Evolutionary conservation across 2,797 vertebrate species (phyloP).

Genomic region (Crocidura indochinensis): DNA sequence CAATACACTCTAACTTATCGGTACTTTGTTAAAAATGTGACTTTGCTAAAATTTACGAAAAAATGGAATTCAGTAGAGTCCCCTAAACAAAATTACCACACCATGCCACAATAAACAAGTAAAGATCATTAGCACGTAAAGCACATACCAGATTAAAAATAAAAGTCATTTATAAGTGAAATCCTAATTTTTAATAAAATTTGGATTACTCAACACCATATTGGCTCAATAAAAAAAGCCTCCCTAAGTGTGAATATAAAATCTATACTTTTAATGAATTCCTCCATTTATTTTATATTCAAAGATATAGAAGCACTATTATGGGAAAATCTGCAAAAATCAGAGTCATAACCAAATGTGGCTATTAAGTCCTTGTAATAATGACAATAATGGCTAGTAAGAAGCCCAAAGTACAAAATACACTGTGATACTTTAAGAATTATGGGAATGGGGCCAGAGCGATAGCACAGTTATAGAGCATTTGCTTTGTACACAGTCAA

Average conservation of each 20-base stretch:
- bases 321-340: background rate
- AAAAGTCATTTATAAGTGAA: background rate
- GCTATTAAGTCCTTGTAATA: background rate
- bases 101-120: background rate
- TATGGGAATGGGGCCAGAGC: background rate
- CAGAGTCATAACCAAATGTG: background rate
- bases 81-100: background rate
- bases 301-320: background rate
- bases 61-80: conserved; percentile 35
- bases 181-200: background rate
- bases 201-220: background rate
- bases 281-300: background rate
- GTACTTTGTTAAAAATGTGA: background rate
- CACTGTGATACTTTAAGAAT: background rate
- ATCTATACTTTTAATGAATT: background rate
- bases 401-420: background rate
- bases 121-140: background rate
- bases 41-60: conserved; percentile 18
- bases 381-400: background rate
- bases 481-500: no score
- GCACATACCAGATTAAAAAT: background rate
- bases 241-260: background rate
- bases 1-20: background rate
- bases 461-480: no score
- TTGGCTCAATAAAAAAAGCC: background rate